Conservation (phyloP, 2,888 invertebrate genomes). For the Ommatoiulus sabulosus region DNA sequence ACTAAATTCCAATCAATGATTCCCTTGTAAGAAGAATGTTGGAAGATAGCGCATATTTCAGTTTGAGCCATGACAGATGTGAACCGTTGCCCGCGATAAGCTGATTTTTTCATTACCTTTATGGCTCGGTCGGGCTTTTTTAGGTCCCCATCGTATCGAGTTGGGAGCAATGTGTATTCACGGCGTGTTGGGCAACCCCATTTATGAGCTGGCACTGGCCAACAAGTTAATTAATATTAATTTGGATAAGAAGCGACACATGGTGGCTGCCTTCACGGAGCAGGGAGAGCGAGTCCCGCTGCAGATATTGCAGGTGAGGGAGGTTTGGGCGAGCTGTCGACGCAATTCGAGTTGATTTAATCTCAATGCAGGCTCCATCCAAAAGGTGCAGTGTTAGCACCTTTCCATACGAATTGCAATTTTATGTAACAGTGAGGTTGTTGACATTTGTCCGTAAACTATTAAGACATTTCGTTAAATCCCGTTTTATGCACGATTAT, state of each 20-base stretch:
- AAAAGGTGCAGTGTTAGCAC: too few species aligned
- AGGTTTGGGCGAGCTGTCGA: too few species aligned
- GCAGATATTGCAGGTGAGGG: constrained; percentile 62
- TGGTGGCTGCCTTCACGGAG: constrained; percentile 89
- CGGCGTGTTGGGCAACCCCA: constrained; percentile 70
- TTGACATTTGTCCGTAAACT: too few species aligned
- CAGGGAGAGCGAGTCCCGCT: constrained; percentile 90
- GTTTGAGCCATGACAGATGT: background rate
- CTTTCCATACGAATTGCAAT: too few species aligned
- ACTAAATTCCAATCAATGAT: background rate
- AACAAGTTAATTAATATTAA: constrained; percentile 81
- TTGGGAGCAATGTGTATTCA: constrained; percentile 71
- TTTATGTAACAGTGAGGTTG: too few species aligned
- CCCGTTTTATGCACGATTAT: too few species aligned
- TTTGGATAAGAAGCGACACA: constrained; percentile 85
- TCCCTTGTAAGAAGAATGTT: background rate
- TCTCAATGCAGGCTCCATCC: too few species aligned
- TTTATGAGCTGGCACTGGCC: constrained; percentile 69
- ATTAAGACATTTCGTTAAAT: too few species aligned
- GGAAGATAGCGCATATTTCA: background rate
- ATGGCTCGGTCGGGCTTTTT: constrained; percentile 44
- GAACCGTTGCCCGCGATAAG: background rate
- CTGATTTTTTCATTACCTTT: background rate
- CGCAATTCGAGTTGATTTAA: too few species aligned
- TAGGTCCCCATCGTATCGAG: constrained; percentile 68